Percentiles rank a stretch among this genome's conserved stretches.
Conservation (phyloP, 2,797 vertebrate species). For the Macropus fuliginosus region DNA sequence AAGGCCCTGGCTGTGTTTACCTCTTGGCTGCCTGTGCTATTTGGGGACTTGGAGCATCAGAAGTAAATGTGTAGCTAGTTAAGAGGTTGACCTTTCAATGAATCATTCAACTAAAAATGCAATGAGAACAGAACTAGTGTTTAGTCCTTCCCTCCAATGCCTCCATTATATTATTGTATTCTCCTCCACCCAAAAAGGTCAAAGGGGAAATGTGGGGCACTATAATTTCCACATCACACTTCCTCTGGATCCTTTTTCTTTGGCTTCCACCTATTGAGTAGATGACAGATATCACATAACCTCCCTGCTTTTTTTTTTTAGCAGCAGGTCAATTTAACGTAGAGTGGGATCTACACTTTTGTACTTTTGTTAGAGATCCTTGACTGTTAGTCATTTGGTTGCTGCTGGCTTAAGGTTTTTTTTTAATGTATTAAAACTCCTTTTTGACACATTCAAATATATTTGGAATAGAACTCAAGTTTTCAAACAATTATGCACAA, state of each 20-base stretch:
- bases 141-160: neutral
- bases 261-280: constrained; percentile 57
- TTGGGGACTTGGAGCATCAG: neutral
- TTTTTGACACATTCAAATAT: constrained; percentile 50
- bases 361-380: constrained; percentile 60
- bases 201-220: constrained; percentile 48
- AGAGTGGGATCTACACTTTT: constrained; percentile 55
- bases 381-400: constrained; percentile 49
- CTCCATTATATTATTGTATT: neutral
- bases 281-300: constrained; percentile 45
- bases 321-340: constrained; percentile 63
- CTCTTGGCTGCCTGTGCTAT: neutral
- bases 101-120: neutral
- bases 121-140: neutral
- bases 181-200: neutral
- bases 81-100: neutral
- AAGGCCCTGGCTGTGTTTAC: neutral
- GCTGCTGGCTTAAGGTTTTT: constrained; percentile 46
- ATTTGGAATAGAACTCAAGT: constrained; percentile 52
- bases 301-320: constrained; percentile 46
- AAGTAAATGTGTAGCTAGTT: neutral
- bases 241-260: neutral
- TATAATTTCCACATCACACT: constrained; percentile 11
- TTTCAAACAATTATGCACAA: constrained; percentile 41
- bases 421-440: constrained; percentile 59